Conservation (phyloP, 2,888 invertebrate genomes). For the Tenthredo scrophulariae region DNA sequence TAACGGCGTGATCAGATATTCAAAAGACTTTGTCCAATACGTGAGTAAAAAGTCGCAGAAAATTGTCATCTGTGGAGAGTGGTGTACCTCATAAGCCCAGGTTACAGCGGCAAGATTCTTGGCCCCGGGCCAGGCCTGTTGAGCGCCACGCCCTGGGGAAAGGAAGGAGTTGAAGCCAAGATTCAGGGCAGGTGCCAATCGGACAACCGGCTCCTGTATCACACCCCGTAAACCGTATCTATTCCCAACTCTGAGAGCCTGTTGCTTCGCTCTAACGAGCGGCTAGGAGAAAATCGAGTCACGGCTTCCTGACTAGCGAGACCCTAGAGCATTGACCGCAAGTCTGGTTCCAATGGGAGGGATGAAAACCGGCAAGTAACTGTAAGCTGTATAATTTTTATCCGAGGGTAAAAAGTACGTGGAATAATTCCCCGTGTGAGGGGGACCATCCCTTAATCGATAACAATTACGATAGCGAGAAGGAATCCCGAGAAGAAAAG, state of each 20-base stretch:
- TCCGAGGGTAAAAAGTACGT: neutral
- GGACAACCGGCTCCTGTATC: conserved; percentile 56
- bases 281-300: conserved; percentile 38
- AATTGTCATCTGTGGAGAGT: neutral
- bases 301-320: conserved; percentile 4
- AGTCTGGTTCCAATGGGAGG: neutral
- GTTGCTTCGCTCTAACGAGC: conserved; percentile 58
- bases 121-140: conserved; percentile 74
- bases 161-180: conserved; percentile 63
- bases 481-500: neutral
- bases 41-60: neutral
- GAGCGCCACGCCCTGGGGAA: conserved; percentile 72
- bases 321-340: conserved; percentile 15
- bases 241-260: conserved; percentile 55
- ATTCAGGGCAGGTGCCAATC: conserved; percentile 69
- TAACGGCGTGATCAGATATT: neutral
- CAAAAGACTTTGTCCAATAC: neutral
- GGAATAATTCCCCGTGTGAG: neutral
- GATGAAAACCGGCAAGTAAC: neutral
- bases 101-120: conserved; percentile 58
- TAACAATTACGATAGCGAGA: conserved; percentile 23
- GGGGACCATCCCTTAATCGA: neutral
- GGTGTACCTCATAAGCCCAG: conserved; percentile 35
- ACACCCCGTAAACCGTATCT: conserved; percentile 56
- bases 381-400: too few species aligned